Conservation (phyloP, 2,113 vertebrate species). For the Proterorhinus semilunaris region DNA sequence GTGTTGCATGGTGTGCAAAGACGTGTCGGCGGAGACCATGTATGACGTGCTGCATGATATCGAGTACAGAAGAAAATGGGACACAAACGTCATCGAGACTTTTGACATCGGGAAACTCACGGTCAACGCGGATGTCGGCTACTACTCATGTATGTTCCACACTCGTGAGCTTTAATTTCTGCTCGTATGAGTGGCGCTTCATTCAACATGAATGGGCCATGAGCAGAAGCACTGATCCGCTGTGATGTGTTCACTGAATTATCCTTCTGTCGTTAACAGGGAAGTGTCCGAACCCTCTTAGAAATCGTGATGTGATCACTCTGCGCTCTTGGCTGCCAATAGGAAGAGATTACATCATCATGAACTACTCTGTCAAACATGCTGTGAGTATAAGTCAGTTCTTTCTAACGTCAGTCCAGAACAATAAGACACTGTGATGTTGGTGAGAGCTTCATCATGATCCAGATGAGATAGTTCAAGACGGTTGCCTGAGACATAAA, state of each 20-base stretch:
- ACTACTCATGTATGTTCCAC: conserved; percentile 85
- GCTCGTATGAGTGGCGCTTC: neutral
- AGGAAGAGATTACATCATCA: conserved; percentile 95
- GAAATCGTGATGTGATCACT: conserved; percentile 93
- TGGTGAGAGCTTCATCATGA: neutral
- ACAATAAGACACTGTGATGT: neutral
- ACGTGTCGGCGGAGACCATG: conserved; percentile 84
- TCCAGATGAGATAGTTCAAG: conserved; percentile 12
- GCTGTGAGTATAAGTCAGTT: conserved; percentile 74
- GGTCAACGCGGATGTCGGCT: conserved; percentile 91
- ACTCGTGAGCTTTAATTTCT: neutral
- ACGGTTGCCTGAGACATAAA: conserved; percentile 1
- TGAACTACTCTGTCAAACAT: conserved; percentile 97
- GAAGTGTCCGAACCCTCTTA: conserved; percentile 91
- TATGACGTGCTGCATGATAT: conserved; percentile 95
- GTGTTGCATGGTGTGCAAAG: conserved; percentile 90
- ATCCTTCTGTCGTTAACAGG: conserved; percentile 68
- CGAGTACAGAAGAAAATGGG: conserved; percentile 92
- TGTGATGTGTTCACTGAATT: conserved; percentile 6
- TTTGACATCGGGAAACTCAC: conserved; percentile 95
- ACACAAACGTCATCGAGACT: conserved; percentile 93
- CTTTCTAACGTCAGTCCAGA: neutral
- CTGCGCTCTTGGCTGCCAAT: conserved; percentile 94
- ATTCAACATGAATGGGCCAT: conserved; percentile 3
- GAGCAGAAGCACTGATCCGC: conserved; percentile 1